Percentiles rank a stretch among this genome's conserved stretches.
These are phyloP conservation scores for Telenomus remus DNA, from an alignment of 1,140 invertebrate species.

Conservation along the genomic window DNA sequence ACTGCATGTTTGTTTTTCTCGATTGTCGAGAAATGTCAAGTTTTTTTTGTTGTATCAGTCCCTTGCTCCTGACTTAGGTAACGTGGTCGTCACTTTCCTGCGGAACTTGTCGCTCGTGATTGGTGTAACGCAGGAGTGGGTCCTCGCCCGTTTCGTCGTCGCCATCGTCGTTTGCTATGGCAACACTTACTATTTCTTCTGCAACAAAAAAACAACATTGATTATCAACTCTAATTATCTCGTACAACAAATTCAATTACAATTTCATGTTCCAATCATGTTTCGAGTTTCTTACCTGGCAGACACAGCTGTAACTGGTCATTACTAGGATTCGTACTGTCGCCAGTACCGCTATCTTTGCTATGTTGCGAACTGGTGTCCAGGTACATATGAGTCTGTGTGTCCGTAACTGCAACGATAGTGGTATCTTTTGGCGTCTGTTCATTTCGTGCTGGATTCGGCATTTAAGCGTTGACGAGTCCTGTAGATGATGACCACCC, in stretches of 20 bases:
- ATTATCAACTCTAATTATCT: not conserved
- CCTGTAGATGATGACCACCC: conserved; percentile 94
- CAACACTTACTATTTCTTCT: conserved; percentile 66
- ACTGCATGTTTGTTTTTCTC: conserved; percentile 41
- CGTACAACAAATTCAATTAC: not conserved
- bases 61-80: conserved; percentile 50
- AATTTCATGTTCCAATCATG: no score
- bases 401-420: conserved; percentile 48
- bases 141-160: conserved; percentile 62
- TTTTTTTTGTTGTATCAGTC: conserved; percentile 46
- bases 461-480: conserved; percentile 80
- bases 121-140: conserved; percentile 70
- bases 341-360: conserved; percentile 79
- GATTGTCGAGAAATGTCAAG: conserved; percentile 27
- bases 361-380: conserved; percentile 75
- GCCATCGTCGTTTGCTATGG: conserved; percentile 66
- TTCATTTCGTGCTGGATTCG: conserved; percentile 46
- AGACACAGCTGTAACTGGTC: conserved; percentile 75
- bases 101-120: conserved; percentile 69
- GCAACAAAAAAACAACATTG: conserved; percentile 26
- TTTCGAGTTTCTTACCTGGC: conserved; percentile 61
- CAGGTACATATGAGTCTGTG: conserved; percentile 69
- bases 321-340: conserved; percentile 78
- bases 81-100: conserved; percentile 47
- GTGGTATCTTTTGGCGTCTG: conserved; percentile 35